These are phyloP conservation scores for Clivina fossor DNA, from an alignment of 2,888 invertebrate species.

Conservation along the genomic window DNA sequence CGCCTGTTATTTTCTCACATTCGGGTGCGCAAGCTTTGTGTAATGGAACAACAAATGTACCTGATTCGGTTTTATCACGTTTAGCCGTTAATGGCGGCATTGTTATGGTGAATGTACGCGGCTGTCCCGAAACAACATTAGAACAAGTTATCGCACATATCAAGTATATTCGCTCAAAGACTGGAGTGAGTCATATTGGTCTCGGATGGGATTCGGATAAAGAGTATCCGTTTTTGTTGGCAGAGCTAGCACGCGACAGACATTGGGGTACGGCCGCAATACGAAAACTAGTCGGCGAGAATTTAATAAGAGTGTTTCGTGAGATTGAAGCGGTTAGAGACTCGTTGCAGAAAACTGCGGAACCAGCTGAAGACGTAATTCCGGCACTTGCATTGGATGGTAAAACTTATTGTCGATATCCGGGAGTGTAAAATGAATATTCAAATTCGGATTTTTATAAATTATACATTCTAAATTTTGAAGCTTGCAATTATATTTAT, in stretches of 20 bases:
- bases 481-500: constrained; percentile 18
- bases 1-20: constrained; percentile 68
- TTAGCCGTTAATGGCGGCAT: constrained; percentile 60
- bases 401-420: constrained; percentile 59
- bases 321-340: constrained; percentile 54
- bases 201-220: constrained; percentile 60
- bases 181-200: constrained; percentile 68
- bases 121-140: constrained; percentile 51
- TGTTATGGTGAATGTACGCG: constrained; percentile 65
- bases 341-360: constrained; percentile 41
- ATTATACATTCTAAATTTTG: constrained; percentile 22
- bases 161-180: constrained; percentile 65
- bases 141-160: constrained; percentile 60
- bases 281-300: constrained; percentile 62
- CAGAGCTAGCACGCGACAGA: constrained; percentile 62
- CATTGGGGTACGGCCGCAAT: constrained; percentile 62
- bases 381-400: constrained; percentile 57
- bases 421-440: constrained; percentile 48
- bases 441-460: constrained; percentile 4
- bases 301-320: constrained; percentile 59
- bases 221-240: constrained; percentile 57
- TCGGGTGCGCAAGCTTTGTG: constrained; percentile 65
- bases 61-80: constrained; percentile 57
- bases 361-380: constrained; percentile 59
- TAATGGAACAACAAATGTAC: constrained; percentile 61